Base-by-base conservation (phyloP, 2,888 invertebrate species). In the Mesodorylaimus sp. region DNA sequence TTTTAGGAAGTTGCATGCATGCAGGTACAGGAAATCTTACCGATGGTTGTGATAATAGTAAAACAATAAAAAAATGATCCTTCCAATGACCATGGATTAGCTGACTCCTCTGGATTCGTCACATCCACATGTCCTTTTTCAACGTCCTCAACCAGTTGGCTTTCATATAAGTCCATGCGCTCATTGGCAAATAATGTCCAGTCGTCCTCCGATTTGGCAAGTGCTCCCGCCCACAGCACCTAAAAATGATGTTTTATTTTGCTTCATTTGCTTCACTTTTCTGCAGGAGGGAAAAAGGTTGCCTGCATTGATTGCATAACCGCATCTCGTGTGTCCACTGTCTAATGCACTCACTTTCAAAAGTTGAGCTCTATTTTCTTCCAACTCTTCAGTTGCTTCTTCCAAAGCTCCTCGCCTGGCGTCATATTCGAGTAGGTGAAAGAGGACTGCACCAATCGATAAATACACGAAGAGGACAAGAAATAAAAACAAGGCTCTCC, bases 1-100 rank as follows among this genome's bases (percentile, higher is more conserved):
- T n/a, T n/a, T n/a, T n/a, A n/a, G n/a, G n/a, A n/a, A n/a, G n/a
- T n/a, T n/a, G n/a, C n/a, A n/a, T n/a, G 32, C 7, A 32, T 32
- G 7, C 32, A 32, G 16, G 7, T 16, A 10, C 16, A 32, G 10
- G 7, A 32, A 10, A 10, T 32, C 10, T 32, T 7, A 32, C 32
- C 32, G 7, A 50, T 50, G 3, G 50, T 50, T n/a, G 50, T 50
- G 38, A 50, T 48, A 7, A 50, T 41, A 2, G 50, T 50, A 25
- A 50, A 50, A 23, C 38, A 37, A 41, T 50, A 50, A 39, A 50
- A 50, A n/a, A 50, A 16, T 5, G 50, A 49, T 47, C 50, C 50
- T 3, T 39, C 21, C 2, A 50, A 49, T 24, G 7, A n/a, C 50
- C 50, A 50, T 3, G 46, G 50, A 47, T 50, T 50, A 10, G 7